Evolutionary conservation across 2,113 vertebrate genomes (phyloP).

Genomic region (Saimiri boliviensis): DNA sequence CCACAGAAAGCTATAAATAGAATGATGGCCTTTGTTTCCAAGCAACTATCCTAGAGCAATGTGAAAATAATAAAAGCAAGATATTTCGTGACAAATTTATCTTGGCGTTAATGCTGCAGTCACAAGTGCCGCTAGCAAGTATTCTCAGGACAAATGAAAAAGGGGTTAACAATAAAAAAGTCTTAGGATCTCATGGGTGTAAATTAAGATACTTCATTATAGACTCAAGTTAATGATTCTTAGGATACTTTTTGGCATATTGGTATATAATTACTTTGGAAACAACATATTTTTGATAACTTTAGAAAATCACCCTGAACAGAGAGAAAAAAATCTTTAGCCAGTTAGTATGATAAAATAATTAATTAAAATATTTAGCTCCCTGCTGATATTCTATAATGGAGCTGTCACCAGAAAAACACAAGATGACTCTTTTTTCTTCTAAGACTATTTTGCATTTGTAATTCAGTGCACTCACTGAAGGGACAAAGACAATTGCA

Average conservation of each 20-base stretch:
- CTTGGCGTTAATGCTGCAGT: too few species aligned
- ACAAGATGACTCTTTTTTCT: background rate
- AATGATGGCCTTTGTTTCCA: too few species aligned
- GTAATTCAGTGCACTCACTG: background rate
- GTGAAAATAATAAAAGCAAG: too few species aligned
- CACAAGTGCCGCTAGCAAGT: too few species aligned
- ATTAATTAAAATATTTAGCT: slow-evolving; percentile 63
- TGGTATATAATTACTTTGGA: slow-evolving; percentile 43
- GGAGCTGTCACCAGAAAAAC: background rate
- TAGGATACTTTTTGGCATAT: slow-evolving; percentile 19
- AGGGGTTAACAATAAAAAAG: background rate
- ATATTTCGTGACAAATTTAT: too few species aligned
- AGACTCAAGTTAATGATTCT: slow-evolving; percentile 31
- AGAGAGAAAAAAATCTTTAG: slow-evolving; percentile 1
- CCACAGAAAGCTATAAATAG: too few species aligned
- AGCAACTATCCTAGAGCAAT: too few species aligned
- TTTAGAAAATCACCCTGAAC: slow-evolving; percentile 34
- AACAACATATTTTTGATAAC: slow-evolving; percentile 50
- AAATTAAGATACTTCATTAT: slow-evolving; percentile 49
- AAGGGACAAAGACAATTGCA: background rate
- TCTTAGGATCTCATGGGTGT: background rate
- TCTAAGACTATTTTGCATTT: background rate
- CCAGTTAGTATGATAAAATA: slow-evolving; percentile 47
- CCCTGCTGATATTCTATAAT: slow-evolving; percentile 28
- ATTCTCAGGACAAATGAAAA: too few species aligned